phyloP scores from a whole-genome alignment of 92 coral and sea anemone species.

The Virgularia gustaviana region DNA sequence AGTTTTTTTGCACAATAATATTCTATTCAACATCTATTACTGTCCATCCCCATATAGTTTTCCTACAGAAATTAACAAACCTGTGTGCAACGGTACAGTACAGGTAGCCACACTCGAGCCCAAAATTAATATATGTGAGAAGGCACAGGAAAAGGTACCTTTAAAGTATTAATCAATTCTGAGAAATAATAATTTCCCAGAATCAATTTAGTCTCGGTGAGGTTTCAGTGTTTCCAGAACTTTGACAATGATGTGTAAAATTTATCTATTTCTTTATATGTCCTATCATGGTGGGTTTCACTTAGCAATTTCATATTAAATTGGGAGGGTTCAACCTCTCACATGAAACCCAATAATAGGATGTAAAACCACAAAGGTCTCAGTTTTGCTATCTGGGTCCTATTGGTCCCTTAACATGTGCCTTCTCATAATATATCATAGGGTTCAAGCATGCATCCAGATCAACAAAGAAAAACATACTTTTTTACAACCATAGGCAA shows the following conservation, averaged over 20 bases:
- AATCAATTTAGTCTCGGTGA: conserved; percentile 5
- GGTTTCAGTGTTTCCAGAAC: conserved; percentile 13
- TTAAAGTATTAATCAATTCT: conserved; percentile 18
- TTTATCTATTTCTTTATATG: conserved; percentile 17
- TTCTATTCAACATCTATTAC: conserved; percentile 20
- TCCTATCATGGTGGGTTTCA: too few relatives aligned
- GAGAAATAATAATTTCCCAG: conserved; percentile 21
- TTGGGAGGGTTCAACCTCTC: too few relatives aligned
- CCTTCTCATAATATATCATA: conserved; percentile 5
- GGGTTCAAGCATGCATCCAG: conserved; percentile 23
- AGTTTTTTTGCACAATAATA: conserved; percentile 16
- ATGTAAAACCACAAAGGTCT: conserved; percentile 21
- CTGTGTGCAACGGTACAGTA: conserved; percentile 26
- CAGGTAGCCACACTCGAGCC: conserved; percentile 24
- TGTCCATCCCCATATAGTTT: conserved; percentile 9
- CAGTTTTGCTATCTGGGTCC: conserved; percentile 21
- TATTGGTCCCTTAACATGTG: conserved; percentile 19
- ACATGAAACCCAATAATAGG: too few relatives aligned
- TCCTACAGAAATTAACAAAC: conserved; percentile 23
- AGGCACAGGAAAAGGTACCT: conserved; percentile 21
- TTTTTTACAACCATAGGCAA: conserved; percentile 13
- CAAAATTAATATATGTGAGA: conserved; percentile 16
- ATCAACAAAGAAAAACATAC: too few relatives aligned
- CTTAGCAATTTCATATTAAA: too few relatives aligned
- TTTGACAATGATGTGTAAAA: conserved; percentile 15